A percentile compares a stretch with the other conserved stretches of the same genome.
phyloP scores from a whole-genome alignment of 2,113 vertebrate genomes.

The Saguinus imperator region DNA sequence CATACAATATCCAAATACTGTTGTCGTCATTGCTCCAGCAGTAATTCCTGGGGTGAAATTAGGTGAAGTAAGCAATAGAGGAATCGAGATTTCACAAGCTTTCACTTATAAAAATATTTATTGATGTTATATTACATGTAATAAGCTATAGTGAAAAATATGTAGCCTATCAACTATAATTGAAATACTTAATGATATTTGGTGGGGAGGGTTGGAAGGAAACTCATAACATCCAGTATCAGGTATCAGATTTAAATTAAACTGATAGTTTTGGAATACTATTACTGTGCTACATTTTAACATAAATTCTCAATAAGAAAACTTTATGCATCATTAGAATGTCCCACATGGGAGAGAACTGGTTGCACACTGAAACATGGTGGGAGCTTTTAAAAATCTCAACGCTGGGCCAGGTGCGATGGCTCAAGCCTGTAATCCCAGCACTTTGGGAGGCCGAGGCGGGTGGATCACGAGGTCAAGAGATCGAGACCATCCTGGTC shows the following conservation, averaged over 20 bases:
- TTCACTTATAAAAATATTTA: neutral
- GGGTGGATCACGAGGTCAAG: too few relatives aligned
- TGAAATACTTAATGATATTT: neutral
- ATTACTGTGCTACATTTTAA: neutral
- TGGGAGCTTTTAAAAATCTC: neutral
- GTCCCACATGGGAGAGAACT: neutral
- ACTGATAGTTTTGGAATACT: neutral
- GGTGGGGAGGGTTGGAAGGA: neutral
- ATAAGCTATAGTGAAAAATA: neutral
- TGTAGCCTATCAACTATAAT: neutral
- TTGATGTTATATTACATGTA: neutral
- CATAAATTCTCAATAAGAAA: neutral
- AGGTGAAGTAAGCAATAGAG: neutral
- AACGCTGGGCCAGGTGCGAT: fast-evolving
- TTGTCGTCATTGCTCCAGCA: neutral
- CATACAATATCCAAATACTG: neutral
- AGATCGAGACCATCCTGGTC: too few relatives aligned
- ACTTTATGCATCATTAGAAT: neutral
- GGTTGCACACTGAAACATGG: neutral
- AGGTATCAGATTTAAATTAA: neutral
- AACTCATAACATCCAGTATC: neutral
- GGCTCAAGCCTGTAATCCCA: too few relatives aligned
- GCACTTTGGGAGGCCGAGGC: too few relatives aligned
- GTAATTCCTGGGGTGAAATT: too few relatives aligned
- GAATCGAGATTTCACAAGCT: neutral